These are phyloP conservation scores for Trichopria drosophilae DNA, from an alignment of 2,888 invertebrate genomes.

Conservation along the genomic window DNA sequence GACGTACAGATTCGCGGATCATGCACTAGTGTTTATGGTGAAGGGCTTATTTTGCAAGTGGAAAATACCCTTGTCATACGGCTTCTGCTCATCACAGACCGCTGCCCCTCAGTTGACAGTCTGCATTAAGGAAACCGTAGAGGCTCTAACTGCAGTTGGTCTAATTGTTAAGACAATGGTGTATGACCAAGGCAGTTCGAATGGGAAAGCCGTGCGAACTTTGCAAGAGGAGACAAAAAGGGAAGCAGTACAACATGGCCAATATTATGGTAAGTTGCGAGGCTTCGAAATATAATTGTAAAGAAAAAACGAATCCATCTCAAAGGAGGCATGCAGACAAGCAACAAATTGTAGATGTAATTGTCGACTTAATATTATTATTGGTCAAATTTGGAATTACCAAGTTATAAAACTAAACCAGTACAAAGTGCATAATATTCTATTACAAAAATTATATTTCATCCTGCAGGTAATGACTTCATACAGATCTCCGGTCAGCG, in stretches of 20 bases:
- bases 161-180: slow-evolving; percentile 15
- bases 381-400: too few relatives aligned
- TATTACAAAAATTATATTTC: too few relatives aligned
- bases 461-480: too few relatives aligned
- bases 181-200: slow-evolving; percentile 13
- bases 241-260: too few relatives aligned
- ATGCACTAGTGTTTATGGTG: slow-evolving; percentile 21
- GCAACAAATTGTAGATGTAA: too few relatives aligned
- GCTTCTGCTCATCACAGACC: slow-evolving; percentile 13
- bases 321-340: too few relatives aligned
- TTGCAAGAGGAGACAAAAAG: slow-evolving; percentile 5
- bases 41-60: slow-evolving; percentile 6
- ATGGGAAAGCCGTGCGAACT: slow-evolving; percentile 2
- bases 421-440: too few relatives aligned
- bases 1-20: slow-evolving; percentile 28
- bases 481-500: neutral
- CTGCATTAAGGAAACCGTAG: slow-evolving; percentile 20
- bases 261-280: too few relatives aligned
- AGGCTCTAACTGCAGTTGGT: slow-evolving; percentile 13
- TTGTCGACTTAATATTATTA: too few relatives aligned
- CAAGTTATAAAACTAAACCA: too few relatives aligned
- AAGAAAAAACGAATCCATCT: too few relatives aligned
- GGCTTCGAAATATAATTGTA: too few relatives aligned
- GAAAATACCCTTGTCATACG: slow-evolving; percentile 15
- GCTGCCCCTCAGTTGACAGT: slow-evolving; percentile 2